Evolutionary conservation across 2,113 vertebrate genomes (phyloP), one percentile per base, ranked within the genome.

Genomic region (Nyctibius bracteatus): DNA sequence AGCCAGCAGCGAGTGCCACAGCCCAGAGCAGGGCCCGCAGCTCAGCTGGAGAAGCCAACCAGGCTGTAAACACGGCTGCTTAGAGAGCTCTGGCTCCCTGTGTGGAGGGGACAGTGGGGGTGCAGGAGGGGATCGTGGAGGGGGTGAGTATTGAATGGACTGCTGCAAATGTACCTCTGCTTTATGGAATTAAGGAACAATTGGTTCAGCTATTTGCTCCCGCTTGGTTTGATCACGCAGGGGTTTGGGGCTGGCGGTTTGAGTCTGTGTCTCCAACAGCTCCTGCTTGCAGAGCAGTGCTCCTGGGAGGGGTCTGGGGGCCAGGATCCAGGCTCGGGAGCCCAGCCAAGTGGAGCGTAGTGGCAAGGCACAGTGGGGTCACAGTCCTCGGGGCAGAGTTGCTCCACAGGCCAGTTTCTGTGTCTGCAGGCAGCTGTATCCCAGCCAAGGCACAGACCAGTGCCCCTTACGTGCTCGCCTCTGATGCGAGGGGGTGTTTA

Each of bases 401-500:
- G 0, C 24, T 52, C 17, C 0, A 1, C 0, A 65, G 31, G 12
- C 2, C 7, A 1, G 10, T 6, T 31, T 2, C 17, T 1, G 0
- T 0, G 16, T 5, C 51, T 30, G 49, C 12, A 24, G 74, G 84
- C 5, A 4, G 75, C 28, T 5, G 31, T 3, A 4, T 9, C 35
- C 10, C 35, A 13, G 62, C 30, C 1, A 0, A 1, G 7, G 47
- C 6, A 8, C 2, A 31, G 46, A 8, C 10, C 25, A 1, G 20
- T 0, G 37, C 10, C 52, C 19, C 54, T 25, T 2, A 2, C 0
- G 14, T 0, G 14, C 65, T 41, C 3, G 0, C 6, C 41, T 8
- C 28, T 10, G 21, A 5, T 1, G 5, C 0, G 18, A 3, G 20
- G 15, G 7, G 57, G 46, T 30, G 19, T 12, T 58, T 14, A 4